Percentiles rank a stretch among this genome's conserved stretches.
Evolutionary conservation across 2,797 vertebrate genomes (phyloP).

Genomic region (Otolemur crassicaudatus): DNA sequence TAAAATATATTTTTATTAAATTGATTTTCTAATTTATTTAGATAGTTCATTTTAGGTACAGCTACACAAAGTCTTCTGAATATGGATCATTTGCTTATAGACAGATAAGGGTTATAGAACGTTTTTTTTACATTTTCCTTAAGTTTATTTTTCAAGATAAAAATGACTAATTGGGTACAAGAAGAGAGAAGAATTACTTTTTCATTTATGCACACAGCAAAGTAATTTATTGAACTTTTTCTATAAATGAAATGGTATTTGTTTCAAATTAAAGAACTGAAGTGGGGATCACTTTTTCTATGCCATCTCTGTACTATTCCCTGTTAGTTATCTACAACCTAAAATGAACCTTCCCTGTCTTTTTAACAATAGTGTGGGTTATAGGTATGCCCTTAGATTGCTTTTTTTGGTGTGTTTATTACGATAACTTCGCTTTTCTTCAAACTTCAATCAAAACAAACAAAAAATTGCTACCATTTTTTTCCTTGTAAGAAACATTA

Average conservation of each 20-base stretch:
- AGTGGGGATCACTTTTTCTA: background rate
- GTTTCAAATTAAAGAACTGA: background rate
- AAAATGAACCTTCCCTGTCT: background rate
- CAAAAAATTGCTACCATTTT: background rate
- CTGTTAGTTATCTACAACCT: background rate
- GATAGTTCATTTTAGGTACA: background rate
- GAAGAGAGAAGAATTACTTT: background rate
- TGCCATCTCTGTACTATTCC: background rate
- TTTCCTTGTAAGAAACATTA: background rate
- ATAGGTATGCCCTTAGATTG: background rate
- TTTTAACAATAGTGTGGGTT: background rate
- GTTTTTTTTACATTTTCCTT: background rate
- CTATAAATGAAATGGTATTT: background rate
- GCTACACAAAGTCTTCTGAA: background rate
- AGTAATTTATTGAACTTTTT: background rate
- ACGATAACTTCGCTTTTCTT: background rate
- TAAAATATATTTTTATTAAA: conserved; percentile 52
- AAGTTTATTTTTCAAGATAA: conserved; percentile 21
- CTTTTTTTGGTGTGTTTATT: background rate
- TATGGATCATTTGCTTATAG: background rate
- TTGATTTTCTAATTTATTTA: conserved; percentile 38
- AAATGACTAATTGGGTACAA: background rate
- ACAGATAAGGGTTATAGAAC: background rate
- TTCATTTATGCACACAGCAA: background rate
- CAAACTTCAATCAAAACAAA: background rate